These are phyloP conservation scores for Drosophila persimilis DNA, from an alignment of 1,140 invertebrate species.

Conservation along the genomic window DNA sequence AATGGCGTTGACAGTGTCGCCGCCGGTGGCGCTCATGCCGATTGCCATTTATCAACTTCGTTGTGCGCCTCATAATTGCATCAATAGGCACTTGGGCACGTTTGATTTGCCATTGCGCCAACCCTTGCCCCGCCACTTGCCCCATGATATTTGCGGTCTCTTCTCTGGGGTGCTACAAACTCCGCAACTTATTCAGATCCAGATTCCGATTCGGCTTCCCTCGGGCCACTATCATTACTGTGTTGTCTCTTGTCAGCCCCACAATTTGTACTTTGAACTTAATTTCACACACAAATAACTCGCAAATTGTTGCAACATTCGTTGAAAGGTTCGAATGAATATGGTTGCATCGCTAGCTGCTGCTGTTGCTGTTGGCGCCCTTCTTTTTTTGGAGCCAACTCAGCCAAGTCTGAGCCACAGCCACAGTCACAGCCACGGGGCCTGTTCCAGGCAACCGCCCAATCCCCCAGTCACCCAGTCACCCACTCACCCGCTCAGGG, in stretches of 20 bases:
- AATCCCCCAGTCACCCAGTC: background rate
- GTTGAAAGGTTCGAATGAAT: slow-evolving; percentile 31
- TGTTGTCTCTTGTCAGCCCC: slow-evolving; percentile 48
- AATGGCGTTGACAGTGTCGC: slow-evolving; percentile 40
- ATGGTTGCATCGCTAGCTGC: slow-evolving; percentile 25
- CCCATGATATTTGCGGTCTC: no score
- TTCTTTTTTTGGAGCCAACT: slow-evolving; percentile 42
- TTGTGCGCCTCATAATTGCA: slow-evolving; percentile 64
- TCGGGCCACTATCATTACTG: slow-evolving; percentile 35
- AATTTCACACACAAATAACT: slow-evolving; percentile 69
- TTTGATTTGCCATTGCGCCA: slow-evolving; percentile 18
- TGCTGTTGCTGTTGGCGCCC: no score
- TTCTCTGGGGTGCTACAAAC: background rate
- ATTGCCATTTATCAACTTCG: slow-evolving; percentile 79
- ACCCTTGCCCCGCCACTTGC: no score
- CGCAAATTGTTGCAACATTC: slow-evolving; percentile 51
- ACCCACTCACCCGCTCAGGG: slow-evolving; percentile 2
- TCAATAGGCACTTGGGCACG: slow-evolving; percentile 73
- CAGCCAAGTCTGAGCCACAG: slow-evolving; percentile 20
- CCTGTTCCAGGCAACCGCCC: background rate
- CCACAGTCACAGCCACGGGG: background rate
- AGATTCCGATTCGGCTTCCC: no score
- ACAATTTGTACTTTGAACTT: slow-evolving; percentile 78
- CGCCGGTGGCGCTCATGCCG: slow-evolving; percentile 42
- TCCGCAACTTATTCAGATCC: no score